Conservation (phyloP, 2,797 vertebrate species). For the Aldrovandia affinis region DNA sequence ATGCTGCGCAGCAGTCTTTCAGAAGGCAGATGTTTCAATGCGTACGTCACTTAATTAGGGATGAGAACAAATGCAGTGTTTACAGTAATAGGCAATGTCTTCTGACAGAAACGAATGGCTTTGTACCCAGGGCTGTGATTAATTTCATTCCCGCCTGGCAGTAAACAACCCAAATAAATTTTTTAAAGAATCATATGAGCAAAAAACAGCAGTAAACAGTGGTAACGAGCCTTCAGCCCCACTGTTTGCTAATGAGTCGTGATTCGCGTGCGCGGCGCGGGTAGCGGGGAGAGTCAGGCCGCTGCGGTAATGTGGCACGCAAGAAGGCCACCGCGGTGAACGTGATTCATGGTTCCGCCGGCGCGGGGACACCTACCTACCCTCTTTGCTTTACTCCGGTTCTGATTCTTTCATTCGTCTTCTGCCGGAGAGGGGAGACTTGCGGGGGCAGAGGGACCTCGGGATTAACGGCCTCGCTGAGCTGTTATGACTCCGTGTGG, state of each 20-base stretch:
- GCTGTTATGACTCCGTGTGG: not conserved
- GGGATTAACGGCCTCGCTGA: not conserved
- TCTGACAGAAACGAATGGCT: slow-evolving; percentile 35
- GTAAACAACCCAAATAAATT: slow-evolving; percentile 35
- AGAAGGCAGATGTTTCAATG: not conserved
- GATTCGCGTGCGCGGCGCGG: slow-evolving; percentile 27
- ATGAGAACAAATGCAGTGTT: slow-evolving; percentile 33
- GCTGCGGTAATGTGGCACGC: not conserved
- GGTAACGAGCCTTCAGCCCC: slow-evolving; percentile 32
- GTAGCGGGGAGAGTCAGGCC: not conserved
- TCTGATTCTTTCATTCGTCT: not conserved
- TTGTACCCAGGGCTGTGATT: slow-evolving; percentile 38
- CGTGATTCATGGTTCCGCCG: not conserved
- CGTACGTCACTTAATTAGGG: slow-evolving; percentile 27
- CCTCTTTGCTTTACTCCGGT: no score
- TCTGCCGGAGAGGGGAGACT: not conserved
- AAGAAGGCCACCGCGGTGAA: not conserved
- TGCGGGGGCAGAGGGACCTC: not conserved
- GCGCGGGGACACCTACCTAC: not conserved
- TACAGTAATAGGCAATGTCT: slow-evolving; percentile 34
- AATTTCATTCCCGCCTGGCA: slow-evolving; percentile 30
- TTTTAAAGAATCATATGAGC: slow-evolving; percentile 32
- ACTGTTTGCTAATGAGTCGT: slow-evolving; percentile 4
- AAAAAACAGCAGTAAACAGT: slow-evolving; percentile 22
- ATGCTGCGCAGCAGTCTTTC: not conserved